phyloP scores from a whole-genome alignment of 2,797 vertebrate genomes.

The Florisuga fusca region DNA sequence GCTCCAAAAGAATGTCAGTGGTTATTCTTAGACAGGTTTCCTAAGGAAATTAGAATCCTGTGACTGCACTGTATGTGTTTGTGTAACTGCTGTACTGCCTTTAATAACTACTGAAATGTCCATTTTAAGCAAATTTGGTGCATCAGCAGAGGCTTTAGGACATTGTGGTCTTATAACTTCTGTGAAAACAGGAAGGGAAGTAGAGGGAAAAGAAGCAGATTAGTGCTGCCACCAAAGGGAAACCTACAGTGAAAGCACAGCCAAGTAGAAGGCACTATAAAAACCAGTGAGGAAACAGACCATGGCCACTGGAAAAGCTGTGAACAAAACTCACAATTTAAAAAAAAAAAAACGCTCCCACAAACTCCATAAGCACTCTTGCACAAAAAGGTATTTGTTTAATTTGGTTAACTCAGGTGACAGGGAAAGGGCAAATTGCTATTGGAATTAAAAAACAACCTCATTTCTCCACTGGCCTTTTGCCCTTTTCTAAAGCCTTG shows the following conservation, averaged over 20 bases:
- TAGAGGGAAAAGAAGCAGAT: neutral
- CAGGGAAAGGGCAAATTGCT: neutral
- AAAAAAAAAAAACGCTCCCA: neutral
- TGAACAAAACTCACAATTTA: neutral
- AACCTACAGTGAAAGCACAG: neutral
- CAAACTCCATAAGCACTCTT: neutral
- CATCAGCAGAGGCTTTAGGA: neutral
- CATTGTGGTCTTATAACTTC: neutral
- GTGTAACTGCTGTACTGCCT: neutral
- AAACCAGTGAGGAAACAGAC: neutral
- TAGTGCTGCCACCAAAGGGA: neutral
- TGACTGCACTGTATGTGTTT: neutral
- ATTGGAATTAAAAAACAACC: neutral
- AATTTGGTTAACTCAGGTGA: neutral
- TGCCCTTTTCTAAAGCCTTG: slow-evolving; percentile 24
- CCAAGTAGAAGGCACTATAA: neutral
- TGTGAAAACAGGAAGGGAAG: neutral
- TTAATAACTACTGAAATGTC: neutral
- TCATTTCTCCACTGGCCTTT: slow-evolving; percentile 5
- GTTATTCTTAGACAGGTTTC: neutral
- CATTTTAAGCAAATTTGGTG: neutral
- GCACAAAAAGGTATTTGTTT: neutral
- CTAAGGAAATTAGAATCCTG: neutral
- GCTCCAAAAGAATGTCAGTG: neutral
- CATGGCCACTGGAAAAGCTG: neutral